phyloP scores from a whole-genome alignment of 1,140 invertebrate species.

The Drosophila ficusphila region DNA sequence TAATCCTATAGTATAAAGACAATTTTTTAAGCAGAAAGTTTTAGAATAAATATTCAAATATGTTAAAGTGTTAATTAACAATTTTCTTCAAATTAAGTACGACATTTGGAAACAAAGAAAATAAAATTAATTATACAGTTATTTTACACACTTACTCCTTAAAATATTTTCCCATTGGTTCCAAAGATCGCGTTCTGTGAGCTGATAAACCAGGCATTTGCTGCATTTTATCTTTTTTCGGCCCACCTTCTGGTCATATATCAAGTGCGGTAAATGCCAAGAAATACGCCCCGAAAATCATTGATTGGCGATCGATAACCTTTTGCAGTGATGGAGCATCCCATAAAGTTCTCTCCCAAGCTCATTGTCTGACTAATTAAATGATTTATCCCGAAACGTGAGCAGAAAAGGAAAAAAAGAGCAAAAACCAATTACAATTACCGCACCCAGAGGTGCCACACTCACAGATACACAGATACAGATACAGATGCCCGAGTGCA shows the following conservation, averaged over 20 bases:
- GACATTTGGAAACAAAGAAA: too few species aligned
- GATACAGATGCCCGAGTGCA: slow-evolving; percentile 20
- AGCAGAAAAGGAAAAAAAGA: slow-evolving; percentile 48
- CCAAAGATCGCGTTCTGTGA: not conserved
- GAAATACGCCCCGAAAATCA: slow-evolving; percentile 54
- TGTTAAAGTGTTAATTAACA: too few species aligned
- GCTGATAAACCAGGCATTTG: slow-evolving; percentile 1
- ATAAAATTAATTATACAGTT: too few species aligned
- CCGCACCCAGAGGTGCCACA: slow-evolving; percentile 82
- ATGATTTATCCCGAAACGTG: slow-evolving; percentile 82
- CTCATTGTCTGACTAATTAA: slow-evolving; percentile 81
- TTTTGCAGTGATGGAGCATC: slow-evolving; percentile 52
- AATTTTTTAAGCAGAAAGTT: too few species aligned
- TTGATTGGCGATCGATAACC: slow-evolving; percentile 69
- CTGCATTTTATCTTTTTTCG: slow-evolving; percentile 37
- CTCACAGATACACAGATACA: slow-evolving; percentile 32
- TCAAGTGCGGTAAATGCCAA: slow-evolving; percentile 63
- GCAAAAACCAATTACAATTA: slow-evolving; percentile 80
- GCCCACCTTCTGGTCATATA: slow-evolving; percentile 54
- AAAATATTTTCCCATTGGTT: not conserved
- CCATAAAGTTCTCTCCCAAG: slow-evolving; percentile 34
- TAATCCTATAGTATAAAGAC: too few species aligned
- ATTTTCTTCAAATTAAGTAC: too few species aligned
- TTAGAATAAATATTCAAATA: too few species aligned
- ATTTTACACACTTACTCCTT: too few species aligned